Evolutionary conservation across 35 echinoderm and acorn worm species (phyloP).

Genomic region (Lytechinus pictus): DNA sequence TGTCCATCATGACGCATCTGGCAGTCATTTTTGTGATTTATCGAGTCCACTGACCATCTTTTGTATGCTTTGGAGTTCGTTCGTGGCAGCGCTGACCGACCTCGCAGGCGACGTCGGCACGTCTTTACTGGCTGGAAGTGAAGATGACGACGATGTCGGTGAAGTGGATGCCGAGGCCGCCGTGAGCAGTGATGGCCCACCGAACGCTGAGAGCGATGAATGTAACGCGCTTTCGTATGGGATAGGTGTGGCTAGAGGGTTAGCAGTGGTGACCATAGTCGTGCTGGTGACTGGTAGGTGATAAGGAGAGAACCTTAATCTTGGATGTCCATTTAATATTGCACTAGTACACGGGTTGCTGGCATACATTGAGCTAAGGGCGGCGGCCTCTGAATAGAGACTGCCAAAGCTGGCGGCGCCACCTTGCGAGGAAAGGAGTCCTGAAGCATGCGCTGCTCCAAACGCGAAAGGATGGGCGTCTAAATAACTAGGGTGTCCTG

Average conservation of each 20-base stretch:
- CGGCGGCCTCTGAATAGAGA: conserved; percentile 77
- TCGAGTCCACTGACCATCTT: conserved; percentile 94
- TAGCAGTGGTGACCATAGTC: conserved; percentile 80
- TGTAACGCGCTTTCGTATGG: conserved; percentile 87
- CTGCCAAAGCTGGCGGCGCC: conserved; percentile 51
- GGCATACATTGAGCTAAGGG: conserved; percentile 83
- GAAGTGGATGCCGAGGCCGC: conserved; percentile 48
- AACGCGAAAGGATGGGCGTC: conserved; percentile 72
- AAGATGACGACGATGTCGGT: conserved; percentile 66
- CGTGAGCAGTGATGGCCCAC: conserved; percentile 47
- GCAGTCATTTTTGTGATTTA: conserved; percentile 73
- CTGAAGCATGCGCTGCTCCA: conserved; percentile 64
- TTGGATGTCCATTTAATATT: conserved; percentile 98
- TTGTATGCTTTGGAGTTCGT: conserved; percentile 98
- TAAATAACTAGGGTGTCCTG: conserved; percentile 71
- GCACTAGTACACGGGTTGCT: conserved; percentile 91
- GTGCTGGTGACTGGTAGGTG: conserved; percentile 74
- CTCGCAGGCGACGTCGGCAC: conserved; percentile 41
- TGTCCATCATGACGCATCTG: neutral
- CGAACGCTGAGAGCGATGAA: conserved; percentile 40
- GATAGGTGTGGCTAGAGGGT: conserved; percentile 74
- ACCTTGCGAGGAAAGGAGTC: conserved; percentile 47
- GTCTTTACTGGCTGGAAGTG: conserved; percentile 67
- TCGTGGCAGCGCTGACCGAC: conserved; percentile 71
- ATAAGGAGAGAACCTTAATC: conserved; percentile 93